Evolutionary conservation across 2,113 vertebrate species (phyloP).

Genomic region (Carlito syrichta): DNA sequence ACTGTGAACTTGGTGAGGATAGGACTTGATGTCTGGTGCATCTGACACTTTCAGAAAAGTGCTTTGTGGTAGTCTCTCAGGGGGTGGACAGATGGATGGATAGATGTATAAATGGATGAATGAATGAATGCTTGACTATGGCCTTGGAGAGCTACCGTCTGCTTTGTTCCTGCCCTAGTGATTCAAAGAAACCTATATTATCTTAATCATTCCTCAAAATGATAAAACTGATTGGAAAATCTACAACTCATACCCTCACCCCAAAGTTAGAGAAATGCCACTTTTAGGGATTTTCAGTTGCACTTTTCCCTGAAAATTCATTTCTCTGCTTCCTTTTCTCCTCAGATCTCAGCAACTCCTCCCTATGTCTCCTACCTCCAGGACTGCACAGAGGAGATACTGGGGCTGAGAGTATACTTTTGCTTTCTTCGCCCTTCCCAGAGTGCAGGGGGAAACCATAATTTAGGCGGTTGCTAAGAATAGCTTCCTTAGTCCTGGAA

Average conservation of each 20-base stretch:
- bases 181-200: background rate
- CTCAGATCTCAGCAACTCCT: background rate
- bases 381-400: background rate
- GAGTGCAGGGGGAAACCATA: conserved; percentile 15
- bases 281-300: background rate
- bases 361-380: background rate
- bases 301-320: background rate
- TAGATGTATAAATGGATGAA: no score
- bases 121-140: background rate
- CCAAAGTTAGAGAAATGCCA: background rate
- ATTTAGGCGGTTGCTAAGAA: conserved; percentile 55
- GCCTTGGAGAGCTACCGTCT: background rate
- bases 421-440: conserved; percentile 49
- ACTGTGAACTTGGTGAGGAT: background rate
- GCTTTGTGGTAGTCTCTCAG: background rate
- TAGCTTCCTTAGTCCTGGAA: conserved; percentile 35
- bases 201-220: background rate
- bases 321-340: background rate
- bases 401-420: background rate
- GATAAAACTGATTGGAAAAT: background rate
- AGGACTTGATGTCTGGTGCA: background rate
- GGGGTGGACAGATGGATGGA: background rate
- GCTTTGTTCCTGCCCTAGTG: background rate
- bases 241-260: background rate
- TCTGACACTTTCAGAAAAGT: background rate